These are phyloP conservation scores for Molothrus ater DNA, from an alignment of 2,797 vertebrate species.

Conservation along the genomic window DNA sequence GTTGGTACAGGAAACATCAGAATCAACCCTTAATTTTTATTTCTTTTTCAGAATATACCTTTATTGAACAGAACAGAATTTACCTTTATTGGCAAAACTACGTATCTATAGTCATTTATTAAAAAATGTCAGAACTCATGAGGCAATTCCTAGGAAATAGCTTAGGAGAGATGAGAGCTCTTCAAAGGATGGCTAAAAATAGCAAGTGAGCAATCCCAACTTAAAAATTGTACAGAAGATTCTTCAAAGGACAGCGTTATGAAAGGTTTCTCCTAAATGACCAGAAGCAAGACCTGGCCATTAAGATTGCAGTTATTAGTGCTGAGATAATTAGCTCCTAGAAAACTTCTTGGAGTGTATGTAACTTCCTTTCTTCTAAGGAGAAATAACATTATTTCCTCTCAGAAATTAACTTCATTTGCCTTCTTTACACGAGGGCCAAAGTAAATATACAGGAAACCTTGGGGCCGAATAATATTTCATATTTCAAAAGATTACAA, in stretches of 20 bases:
- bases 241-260: neutral
- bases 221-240: neutral
- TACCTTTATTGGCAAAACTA: neutral
- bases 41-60: neutral
- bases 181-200: conserved; percentile 19
- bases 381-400: conserved; percentile 41
- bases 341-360: neutral
- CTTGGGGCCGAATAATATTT: neutral
- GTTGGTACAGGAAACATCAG: neutral
- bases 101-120: neutral
- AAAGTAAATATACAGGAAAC: conserved; percentile 25
- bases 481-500: neutral
- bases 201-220: conserved; percentile 19
- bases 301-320: conserved; percentile 22
- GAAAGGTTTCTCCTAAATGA: neutral
- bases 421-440: neutral
- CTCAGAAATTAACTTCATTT: conserved; percentile 38
- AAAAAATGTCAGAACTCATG: neutral
- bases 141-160: neutral
- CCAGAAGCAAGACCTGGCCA: neutral
- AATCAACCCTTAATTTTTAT: neutral
- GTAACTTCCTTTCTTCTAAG: conserved; percentile 34
- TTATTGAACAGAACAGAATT: neutral
- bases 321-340: conserved; percentile 60
- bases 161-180: neutral